A percentile compares a stretch with the other conserved stretches of the same genome.
Conservation (phyloP, 2,113 vertebrate genomes). For the Bos javanicus region DNA sequence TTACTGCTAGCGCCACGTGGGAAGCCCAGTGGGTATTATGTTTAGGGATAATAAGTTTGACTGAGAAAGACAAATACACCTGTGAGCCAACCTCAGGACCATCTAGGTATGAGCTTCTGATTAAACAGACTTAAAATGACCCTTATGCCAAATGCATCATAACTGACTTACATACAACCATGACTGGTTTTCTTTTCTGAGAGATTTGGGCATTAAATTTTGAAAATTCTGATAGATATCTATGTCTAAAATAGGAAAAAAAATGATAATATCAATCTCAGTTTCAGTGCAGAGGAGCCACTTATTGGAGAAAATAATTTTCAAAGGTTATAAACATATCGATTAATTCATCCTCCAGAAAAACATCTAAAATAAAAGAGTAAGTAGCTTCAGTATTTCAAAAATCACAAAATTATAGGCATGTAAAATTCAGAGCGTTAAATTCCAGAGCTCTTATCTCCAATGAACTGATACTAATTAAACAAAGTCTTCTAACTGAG, state of each 20-base stretch:
- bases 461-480: neutral
- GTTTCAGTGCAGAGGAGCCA: neutral
- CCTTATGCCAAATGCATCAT: neutral
- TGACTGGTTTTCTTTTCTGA: neutral
- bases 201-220: neutral
- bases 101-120: neutral
- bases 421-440: neutral
- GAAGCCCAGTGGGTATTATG: neutral
- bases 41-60: neutral
- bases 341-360: neutral
- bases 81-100: neutral
- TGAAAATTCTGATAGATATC: neutral
- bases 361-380: neutral
- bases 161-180: neutral
- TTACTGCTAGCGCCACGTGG: neutral
- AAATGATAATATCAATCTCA: neutral
- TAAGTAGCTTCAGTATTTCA: neutral
- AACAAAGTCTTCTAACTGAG: neutral
- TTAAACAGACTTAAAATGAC: neutral
- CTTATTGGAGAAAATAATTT: neutral
- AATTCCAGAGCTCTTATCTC: neutral
- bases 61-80: neutral
- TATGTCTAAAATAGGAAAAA: neutral
- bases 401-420: neutral
- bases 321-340: neutral